Base-by-base conservation (phyloP, 2,113 vertebrate genomes). In the Ranitomeya imitator region DNA sequence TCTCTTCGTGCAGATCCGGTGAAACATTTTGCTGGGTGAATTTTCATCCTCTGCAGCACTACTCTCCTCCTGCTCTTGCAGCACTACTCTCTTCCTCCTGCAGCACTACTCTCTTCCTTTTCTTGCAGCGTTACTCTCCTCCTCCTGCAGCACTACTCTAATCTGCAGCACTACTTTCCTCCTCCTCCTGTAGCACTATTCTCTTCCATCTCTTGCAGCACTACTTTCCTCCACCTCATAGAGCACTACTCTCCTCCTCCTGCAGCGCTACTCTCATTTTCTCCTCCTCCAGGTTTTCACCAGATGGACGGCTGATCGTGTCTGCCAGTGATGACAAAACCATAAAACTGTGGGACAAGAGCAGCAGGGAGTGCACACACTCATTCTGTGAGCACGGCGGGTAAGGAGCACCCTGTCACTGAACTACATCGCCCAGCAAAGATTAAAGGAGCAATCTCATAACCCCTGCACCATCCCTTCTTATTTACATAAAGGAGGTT, bases 311-410 rank as follows among this genome's bases (percentile, higher is more conserved):
- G 65, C 92, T 99, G 89, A 98, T 99, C 11, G 96, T 97, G 61
- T 99, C 98, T 0, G 96, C 95, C 85, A 98, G 98, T 0, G 98
- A 99, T 78, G 98, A 99, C 91, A 98, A 96, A 92, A 99, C 97
- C 0, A 93, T 99, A 86, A 99, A 97, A 88, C 92, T 99, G 63
- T 99, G 98, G 98, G 98, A 99, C 93, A 98, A 97, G 93, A 96
- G 95, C 90, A 99, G 97, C 91, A 95, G 96, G 91, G 97, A 98
- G 65, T 98, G 97, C 57, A 94, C 99, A 83, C 96, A 99, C 92
- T 97, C 98, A 3, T 99, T 98, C 92, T 97, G 96, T 77, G 98
- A 99, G 90, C 97, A 97, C 16, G 95, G 95, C 18, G 94, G 98
- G 98, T 99, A 86, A 96, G 97, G 93, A 13, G 18, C 4, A 0